These are phyloP conservation scores for Dermochelys coriacea DNA, from an alignment of 2,797 vertebrate species.

Conservation along the genomic window DNA sequence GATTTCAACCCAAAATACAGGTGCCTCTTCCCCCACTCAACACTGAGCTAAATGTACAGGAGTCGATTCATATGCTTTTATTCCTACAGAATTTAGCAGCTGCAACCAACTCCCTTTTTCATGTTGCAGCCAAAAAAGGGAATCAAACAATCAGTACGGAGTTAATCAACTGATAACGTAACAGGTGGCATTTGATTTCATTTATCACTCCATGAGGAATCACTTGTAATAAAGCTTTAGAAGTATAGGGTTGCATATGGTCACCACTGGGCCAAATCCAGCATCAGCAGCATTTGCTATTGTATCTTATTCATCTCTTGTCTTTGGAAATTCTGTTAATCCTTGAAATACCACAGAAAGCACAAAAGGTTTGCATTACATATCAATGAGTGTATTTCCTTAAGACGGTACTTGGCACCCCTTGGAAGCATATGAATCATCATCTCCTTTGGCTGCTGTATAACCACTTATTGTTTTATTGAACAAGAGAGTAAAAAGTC, in stretches of 20 bases:
- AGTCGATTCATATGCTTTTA: slow-evolving; percentile 20
- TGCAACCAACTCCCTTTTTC: not conserved
- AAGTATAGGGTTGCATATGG: not conserved
- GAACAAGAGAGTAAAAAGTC: slow-evolving; percentile 81
- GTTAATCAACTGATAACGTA: not conserved
- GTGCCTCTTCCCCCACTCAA: not conserved
- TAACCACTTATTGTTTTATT: slow-evolving; percentile 82
- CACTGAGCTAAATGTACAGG: not conserved
- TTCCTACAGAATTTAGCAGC: not conserved
- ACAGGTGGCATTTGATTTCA: not conserved
- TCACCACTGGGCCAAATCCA: slow-evolving; percentile 1
- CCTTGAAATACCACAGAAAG: slow-evolving; percentile 73
- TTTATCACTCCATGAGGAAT: slow-evolving; percentile 25
- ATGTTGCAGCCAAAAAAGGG: not conserved
- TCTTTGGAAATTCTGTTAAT: slow-evolving; percentile 65
- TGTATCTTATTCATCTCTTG: slow-evolving; percentile 52
- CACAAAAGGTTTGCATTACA: slow-evolving; percentile 71
- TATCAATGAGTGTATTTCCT: slow-evolving; percentile 77
- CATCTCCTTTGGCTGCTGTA: slow-evolving; percentile 75
- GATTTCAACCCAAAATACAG: not conserved
- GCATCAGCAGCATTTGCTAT: slow-evolving; percentile 12
- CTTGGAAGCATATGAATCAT: slow-evolving; percentile 73
- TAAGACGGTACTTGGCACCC: slow-evolving; percentile 75
- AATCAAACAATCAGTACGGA: not conserved
- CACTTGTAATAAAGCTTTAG: slow-evolving; percentile 19